Evolutionary conservation across 2,113 vertebrate species (phyloP), one percentile per base, ranked within the genome.

Genomic region (Gasterosteus nipponicus): DNA sequence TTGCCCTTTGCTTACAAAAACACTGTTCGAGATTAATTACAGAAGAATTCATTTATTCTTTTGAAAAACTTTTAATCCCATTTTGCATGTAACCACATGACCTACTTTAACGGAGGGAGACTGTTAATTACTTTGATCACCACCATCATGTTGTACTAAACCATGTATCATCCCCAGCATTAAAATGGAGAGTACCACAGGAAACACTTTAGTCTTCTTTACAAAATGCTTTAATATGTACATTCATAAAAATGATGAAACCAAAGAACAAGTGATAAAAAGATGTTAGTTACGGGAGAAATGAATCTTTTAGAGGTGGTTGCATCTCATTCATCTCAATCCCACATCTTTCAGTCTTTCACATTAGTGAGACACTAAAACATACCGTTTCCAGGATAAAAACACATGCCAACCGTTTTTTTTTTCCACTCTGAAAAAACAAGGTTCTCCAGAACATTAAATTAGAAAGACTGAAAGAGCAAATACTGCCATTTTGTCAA

Each of bases 191-290:
- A 75, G 54, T 16, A 82, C 5, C 31, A 83, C 57, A 65, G 26
- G 19, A 75, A 65, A 77, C 33, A 0, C 0, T 18, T 0, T 7
- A 38, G 12, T 53, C n/a, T 89, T 93, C 73, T 82, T 91, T 92
- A 94, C 84, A 94, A 95, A 94, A 93, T 84, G 58, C 79, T 91
- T 80, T 89, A 92, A 92, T 94, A 94, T 94, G 93, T 93, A 95
- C 93, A 95, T 89, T 89, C 75, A 84, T 80, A 74, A 67, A 56
- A 59, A 84, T 69, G 73, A 90, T 83, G 77, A 87, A 82, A 86
- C 64, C 54, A 59, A 84, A 75, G 56, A 87, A 71, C 33, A 76
- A 76, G 60, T 86, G 79, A 88, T 66, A 69, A 83, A 79, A 80
- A 42, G 59, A 69, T 80, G 56, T 84, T 26, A 42, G 60, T 82